These are phyloP conservation scores for Periparus ater DNA, from an alignment of 2,797 vertebrate species.

Conservation along the genomic window DNA sequence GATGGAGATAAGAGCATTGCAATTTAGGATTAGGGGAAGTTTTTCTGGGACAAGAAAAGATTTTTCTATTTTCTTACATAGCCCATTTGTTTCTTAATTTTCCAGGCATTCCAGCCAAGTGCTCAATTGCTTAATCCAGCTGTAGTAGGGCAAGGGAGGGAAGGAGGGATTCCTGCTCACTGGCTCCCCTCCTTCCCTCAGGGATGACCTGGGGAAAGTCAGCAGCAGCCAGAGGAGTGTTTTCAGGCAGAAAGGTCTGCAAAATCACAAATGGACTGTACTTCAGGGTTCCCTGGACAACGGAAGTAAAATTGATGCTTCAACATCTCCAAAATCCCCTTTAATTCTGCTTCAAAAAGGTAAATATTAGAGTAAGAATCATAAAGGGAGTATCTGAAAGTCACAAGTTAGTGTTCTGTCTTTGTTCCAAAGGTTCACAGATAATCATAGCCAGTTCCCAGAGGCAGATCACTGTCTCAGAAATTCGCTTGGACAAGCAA, in stretches of 20 bases:
- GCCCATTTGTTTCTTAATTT: background rate
- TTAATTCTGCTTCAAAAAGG: background rate
- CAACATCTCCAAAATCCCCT: background rate
- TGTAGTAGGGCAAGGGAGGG: background rate
- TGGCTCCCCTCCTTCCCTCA: too few relatives aligned
- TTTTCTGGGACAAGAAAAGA: background rate
- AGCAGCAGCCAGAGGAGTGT: too few relatives aligned
- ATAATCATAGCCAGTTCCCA: background rate
- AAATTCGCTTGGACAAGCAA: background rate
- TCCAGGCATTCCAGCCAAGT: background rate
- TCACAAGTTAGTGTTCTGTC: background rate
- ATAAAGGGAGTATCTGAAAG: background rate
- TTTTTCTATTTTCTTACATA: background rate
- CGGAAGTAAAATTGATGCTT: background rate
- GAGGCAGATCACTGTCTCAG: background rate
- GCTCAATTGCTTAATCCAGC: background rate
- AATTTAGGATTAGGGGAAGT: background rate
- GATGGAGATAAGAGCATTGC: background rate
- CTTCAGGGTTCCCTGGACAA: background rate
- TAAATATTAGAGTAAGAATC: background rate
- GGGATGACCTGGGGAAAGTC: too few relatives aligned
- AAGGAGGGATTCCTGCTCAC: too few relatives aligned
- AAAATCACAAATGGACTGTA: too few relatives aligned
- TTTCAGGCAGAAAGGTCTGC: too few relatives aligned
- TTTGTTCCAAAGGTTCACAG: background rate